These are phyloP conservation scores for Myrmecophaga tridactyla DNA, from an alignment of 2,113 vertebrate genomes.

Conservation along the genomic window DNA sequence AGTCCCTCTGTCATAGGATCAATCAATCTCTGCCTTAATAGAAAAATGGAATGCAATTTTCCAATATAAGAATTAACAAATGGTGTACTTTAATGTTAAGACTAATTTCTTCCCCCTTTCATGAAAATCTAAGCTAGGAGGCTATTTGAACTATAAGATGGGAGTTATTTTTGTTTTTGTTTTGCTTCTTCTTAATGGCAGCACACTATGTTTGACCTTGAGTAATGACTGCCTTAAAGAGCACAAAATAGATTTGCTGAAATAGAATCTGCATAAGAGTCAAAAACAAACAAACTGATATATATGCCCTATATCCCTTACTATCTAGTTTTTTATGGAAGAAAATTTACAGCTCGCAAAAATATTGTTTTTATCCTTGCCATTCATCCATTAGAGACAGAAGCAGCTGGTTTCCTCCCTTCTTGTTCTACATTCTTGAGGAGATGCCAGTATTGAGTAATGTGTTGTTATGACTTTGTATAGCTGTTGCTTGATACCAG, in stretches of 20 bases:
- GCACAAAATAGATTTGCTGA: background rate
- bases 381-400: background rate
- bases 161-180: background rate
- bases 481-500: background rate
- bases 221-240: background rate
- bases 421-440: background rate
- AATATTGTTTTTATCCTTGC: background rate
- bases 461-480: background rate
- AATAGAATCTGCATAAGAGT: background rate
- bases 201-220: background rate
- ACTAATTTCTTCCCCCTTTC: background rate
- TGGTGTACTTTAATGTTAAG: background rate
- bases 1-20: background rate
- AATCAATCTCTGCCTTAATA: background rate
- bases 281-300: background rate
- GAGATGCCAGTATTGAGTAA: background rate
- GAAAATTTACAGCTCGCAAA: background rate
- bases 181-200: background rate
- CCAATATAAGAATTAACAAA: background rate
- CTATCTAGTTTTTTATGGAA: background rate
- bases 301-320: background rate
- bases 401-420: background rate
- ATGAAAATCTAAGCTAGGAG: background rate
- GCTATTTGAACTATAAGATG: background rate
- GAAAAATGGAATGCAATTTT: background rate